These are phyloP conservation scores for Crotophaga sulcirostris DNA, from an alignment of 2,113 vertebrate genomes.

Conservation along the genomic window DNA sequence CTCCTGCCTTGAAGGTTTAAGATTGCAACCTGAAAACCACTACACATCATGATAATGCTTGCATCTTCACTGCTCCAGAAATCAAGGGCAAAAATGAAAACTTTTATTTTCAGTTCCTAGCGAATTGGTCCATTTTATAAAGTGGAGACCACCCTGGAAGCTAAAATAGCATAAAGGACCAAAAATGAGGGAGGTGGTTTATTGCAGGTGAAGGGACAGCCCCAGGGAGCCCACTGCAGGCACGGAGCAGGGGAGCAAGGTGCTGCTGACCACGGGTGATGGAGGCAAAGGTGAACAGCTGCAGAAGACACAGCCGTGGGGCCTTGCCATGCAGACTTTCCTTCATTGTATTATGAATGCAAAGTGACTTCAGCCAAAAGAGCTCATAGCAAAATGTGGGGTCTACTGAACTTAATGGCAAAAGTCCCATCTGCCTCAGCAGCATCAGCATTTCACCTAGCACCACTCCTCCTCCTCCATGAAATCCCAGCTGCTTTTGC, in stretches of 20 bases:
- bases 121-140: not conserved
- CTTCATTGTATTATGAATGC: not conserved
- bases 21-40: not conserved
- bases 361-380: not conserved
- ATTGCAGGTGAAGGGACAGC: not conserved
- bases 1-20: not conserved
- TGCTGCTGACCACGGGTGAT: fast-evolving
- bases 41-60: fast-evolving
- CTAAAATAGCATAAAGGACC: not conserved
- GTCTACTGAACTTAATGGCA: not conserved
- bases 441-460: fast-evolving
- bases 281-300: not conserved
- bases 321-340: not conserved
- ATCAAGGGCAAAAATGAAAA: not conserved
- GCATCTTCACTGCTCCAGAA: not conserved
- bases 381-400: fast-evolving
- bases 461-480: not conserved
- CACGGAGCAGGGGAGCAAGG: not conserved
- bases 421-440: not conserved
- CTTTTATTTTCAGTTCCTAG: not conserved
- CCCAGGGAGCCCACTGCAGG: not conserved
- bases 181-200: not conserved
- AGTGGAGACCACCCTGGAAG: not conserved
- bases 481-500: not conserved
- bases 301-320: not conserved